A percentile compares a stretch with the other conserved stretches of the same genome.
Evolutionary conservation across 2,888 invertebrate species (phyloP).

Genomic region (Galerucella calmariensis): DNA sequence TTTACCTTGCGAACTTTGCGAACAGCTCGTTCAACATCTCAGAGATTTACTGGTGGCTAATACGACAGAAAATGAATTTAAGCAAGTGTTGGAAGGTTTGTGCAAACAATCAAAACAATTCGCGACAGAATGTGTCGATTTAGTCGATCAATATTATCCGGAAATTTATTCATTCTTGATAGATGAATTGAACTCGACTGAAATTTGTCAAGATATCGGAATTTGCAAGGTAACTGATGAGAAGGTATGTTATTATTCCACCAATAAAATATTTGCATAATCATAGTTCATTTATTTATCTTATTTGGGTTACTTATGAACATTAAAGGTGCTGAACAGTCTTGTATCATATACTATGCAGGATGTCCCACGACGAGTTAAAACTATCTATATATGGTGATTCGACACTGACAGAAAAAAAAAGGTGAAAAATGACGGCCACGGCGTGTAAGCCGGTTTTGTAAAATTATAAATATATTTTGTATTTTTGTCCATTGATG

Average conservation of each 20-base stretch:
- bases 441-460: no score
- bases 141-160: slow-evolving; percentile 84
- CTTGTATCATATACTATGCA: no score
- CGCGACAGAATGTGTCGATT: slow-evolving; percentile 77
- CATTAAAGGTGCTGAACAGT: neutral
- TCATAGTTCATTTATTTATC: neutral
- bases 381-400: no score
- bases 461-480: no score
- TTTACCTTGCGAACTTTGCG: slow-evolving; percentile 86
- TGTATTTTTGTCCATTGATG: no score
- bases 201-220: slow-evolving; percentile 77
- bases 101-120: slow-evolving; percentile 84
- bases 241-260: slow-evolving; percentile 32
- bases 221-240: slow-evolving; percentile 68
- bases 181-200: slow-evolving; percentile 74
- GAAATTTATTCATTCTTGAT: slow-evolving; percentile 78
- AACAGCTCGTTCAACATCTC: slow-evolving; percentile 82
- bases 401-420: no score
- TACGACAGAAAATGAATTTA: slow-evolving; percentile 86
- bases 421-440: no score
- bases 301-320: no score
- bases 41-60: slow-evolving; percentile 84
- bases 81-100: slow-evolving; percentile 78
- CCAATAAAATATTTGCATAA: neutral
- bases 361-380: no score